phyloP scores from a whole-genome alignment of 2,888 invertebrate genomes.

The Trissoscelio sp. region DNA sequence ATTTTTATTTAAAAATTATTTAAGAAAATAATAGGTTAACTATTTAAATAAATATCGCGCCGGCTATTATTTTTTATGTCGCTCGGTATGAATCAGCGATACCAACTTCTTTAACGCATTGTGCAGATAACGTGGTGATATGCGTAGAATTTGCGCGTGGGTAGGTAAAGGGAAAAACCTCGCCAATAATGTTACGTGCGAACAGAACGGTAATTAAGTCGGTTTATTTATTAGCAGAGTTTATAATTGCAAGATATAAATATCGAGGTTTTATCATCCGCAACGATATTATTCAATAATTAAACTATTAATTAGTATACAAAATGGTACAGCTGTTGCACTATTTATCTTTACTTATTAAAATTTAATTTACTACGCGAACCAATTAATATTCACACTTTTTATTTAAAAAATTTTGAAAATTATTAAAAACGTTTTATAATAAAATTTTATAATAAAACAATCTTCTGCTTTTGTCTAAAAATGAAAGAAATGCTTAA shows the following conservation, averaged over 20 bases:
- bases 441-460: too few species aligned
- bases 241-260: conserved; percentile 32
- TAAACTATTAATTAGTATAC: conserved; percentile 21
- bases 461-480: too few species aligned
- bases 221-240: conserved; percentile 39
- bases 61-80: conserved; percentile 28
- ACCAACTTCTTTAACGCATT: conserved; percentile 25
- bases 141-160: conserved; percentile 60
- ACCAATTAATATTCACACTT: too few species aligned
- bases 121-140: conserved; percentile 45
- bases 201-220: conserved; percentile 28
- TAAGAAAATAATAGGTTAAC: too few species aligned
- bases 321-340: too few species aligned
- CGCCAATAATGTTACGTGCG: conserved; percentile 21
- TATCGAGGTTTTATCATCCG: conserved; percentile 25
- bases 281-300: conserved; percentile 31
- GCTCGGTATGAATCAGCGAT: conserved; percentile 40
- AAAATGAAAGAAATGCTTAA: too few species aligned
- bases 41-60: too few species aligned
- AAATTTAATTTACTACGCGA: too few species aligned
- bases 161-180: conserved; percentile 53
- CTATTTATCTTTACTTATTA: too few species aligned
- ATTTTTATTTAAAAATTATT: too few species aligned
- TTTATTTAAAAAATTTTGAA: too few species aligned
- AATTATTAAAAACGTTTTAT: too few species aligned